These are phyloP conservation scores for Melospiza georgiana DNA, from an alignment of 2,113 vertebrate genomes.

Conservation along the genomic window DNA sequence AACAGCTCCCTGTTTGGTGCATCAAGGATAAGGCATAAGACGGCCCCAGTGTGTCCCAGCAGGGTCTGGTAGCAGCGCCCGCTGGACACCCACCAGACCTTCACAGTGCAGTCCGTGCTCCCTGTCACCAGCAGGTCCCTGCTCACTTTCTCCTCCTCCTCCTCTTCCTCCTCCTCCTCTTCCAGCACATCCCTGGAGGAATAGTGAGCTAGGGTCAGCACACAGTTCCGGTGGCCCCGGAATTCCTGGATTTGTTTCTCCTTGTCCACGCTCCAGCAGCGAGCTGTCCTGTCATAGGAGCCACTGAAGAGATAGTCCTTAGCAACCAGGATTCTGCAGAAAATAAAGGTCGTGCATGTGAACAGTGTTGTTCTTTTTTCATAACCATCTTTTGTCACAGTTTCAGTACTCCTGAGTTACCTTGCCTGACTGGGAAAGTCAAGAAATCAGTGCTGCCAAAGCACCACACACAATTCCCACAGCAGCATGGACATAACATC, in stretches of 20 bases:
- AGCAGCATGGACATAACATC: not conserved
- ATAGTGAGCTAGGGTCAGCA: constrained; percentile 78
- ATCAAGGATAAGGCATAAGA: constrained; percentile 80
- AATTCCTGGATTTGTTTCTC: constrained; percentile 77
- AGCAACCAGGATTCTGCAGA: constrained; percentile 76
- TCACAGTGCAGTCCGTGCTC: constrained; percentile 81
- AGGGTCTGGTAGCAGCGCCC: constrained; percentile 82
- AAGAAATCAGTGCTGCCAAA: no score
- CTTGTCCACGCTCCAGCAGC: constrained; percentile 78
- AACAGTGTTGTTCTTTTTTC: not conserved
- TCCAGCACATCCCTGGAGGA: constrained; percentile 72
- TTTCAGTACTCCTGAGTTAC: not conserved
- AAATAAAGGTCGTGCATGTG: not conserved
- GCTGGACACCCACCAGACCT: constrained; percentile 82
- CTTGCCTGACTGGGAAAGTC: no score
- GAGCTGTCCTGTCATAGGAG: constrained; percentile 81
- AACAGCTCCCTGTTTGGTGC: constrained; percentile 74
- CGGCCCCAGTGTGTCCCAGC: constrained; percentile 79
- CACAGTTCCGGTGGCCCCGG: constrained; percentile 81
- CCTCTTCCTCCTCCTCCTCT: constrained; percentile 53
- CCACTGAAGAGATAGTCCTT: constrained; percentile 80
- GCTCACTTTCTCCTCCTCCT: constrained; percentile 58
- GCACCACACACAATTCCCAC: no score
- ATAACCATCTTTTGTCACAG: not conserved
- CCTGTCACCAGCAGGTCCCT: constrained; percentile 81